Evolutionary conservation across 2,797 vertebrate genomes (phyloP).

Genomic region (Pantherophis vulpinus): DNA sequence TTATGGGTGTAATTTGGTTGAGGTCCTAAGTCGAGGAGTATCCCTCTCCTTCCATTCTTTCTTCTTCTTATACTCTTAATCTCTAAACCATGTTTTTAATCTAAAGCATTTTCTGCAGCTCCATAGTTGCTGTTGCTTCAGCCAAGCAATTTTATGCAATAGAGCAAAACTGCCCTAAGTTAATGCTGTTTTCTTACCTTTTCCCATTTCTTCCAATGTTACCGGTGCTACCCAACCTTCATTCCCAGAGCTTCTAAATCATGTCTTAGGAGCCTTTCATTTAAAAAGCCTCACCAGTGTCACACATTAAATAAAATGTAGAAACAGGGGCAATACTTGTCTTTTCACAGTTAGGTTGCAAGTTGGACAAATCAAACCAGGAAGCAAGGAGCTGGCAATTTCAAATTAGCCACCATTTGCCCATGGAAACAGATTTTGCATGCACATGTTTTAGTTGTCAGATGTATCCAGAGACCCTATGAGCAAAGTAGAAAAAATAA

Average conservation of each 20-base stretch:
- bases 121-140: conserved; percentile 14
- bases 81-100: conserved; percentile 21
- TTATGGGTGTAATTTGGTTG: too few relatives aligned
- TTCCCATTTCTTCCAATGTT: conserved; percentile 27
- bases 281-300: conserved; percentile 50
- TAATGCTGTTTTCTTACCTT: conserved; percentile 38
- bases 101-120: conserved; percentile 25
- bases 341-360: conserved; percentile 41
- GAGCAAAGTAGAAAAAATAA: not conserved
- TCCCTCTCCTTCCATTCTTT: not conserved
- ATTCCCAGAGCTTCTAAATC: conserved; percentile 50
- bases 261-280: conserved; percentile 28
- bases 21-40: too few relatives aligned
- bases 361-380: conserved; percentile 39
- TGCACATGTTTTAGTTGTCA: conserved; percentile 18
- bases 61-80: not conserved
- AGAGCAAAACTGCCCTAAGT: conserved; percentile 30
- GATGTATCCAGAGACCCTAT: not conserved
- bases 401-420: conserved; percentile 47
- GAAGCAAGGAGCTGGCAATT: conserved; percentile 31
- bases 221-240: conserved; percentile 21
- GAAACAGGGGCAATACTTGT: conserved; percentile 31
- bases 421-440: conserved; percentile 31
- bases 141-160: conserved; percentile 27
- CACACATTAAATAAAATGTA: conserved; percentile 40